Conservation (phyloP, 1,140 invertebrate species). For the Mycetomoellerius zeteki region DNA sequence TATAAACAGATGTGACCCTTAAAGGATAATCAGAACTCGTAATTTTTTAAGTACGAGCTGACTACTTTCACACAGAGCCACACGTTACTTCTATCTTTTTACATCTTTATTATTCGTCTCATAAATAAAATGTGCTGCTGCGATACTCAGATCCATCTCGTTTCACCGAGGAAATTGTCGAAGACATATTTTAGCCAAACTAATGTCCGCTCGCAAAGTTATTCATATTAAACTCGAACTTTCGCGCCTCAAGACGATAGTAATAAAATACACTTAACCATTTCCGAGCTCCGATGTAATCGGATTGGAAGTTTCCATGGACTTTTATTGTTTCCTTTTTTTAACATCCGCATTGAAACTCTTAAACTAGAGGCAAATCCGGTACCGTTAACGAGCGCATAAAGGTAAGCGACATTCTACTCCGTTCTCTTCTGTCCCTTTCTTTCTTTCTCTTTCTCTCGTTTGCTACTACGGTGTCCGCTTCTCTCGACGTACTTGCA, state of each 20-base stretch:
- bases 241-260: not conserved
- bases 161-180: not conserved
- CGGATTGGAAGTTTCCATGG: constrained; percentile 34
- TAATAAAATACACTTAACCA: constrained; percentile 19
- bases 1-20: no score
- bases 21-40: no score
- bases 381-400: constrained; percentile 60
- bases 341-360: constrained; percentile 32
- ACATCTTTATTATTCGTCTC: not conserved
- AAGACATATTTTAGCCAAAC: not conserved
- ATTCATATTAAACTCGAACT: constrained; percentile 8
- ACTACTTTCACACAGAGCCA: no score
- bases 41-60: no score
- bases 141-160: not conserved
- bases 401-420: constrained; percentile 26
- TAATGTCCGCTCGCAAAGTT: not conserved
- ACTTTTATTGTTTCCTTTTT: not conserved
- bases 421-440: not conserved
- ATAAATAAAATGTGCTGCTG: not conserved
- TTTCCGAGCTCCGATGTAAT: constrained; percentile 32
- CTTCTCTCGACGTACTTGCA: constrained; percentile 19
- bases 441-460: not conserved
- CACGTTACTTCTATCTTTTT: no score
- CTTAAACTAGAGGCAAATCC: constrained; percentile 62
- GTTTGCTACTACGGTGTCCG: not conserved